phyloP scores from a whole-genome alignment of 2,113 vertebrate species.

The Aspidoscelis tigris region DNA sequence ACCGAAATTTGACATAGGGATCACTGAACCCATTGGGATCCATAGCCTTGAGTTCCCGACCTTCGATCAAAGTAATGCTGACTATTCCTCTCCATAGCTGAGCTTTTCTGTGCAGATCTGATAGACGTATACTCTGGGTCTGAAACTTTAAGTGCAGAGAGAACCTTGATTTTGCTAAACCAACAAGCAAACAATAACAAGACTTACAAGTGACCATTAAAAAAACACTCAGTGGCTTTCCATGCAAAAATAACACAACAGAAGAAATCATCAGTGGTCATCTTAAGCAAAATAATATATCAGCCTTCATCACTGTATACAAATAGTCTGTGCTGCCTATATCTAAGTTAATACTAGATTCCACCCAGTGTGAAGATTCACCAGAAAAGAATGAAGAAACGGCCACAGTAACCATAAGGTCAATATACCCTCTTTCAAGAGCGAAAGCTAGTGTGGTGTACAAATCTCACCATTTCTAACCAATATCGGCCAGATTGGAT shows the following conservation, averaged over 20 bases:
- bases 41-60: constrained; percentile 89
- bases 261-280: background rate
- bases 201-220: background rate
- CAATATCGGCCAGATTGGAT: too few species aligned
- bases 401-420: background rate
- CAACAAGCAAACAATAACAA: background rate
- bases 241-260: background rate
- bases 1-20: constrained; percentile 93
- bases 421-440: too few species aligned
- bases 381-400: background rate
- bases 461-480: too few species aligned
- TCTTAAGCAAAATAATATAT: background rate
- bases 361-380: background rate
- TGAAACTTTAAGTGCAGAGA: constrained; percentile 75
- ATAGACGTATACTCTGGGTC: constrained; percentile 92
- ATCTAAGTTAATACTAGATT: background rate
- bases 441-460: too few species aligned
- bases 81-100: constrained; percentile 97
- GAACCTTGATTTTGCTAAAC: constrained; percentile 25
- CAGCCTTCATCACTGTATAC: background rate
- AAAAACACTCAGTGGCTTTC: background rate
- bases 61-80: constrained; percentile 93
- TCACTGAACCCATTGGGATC: constrained; percentile 92
- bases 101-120: constrained; percentile 91
- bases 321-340: too few species aligned